Evolutionary conservation across 2,888 invertebrate genomes (phyloP), one percentile per base, ranked within the genome.

Genomic region (Nebria salina): DNA sequence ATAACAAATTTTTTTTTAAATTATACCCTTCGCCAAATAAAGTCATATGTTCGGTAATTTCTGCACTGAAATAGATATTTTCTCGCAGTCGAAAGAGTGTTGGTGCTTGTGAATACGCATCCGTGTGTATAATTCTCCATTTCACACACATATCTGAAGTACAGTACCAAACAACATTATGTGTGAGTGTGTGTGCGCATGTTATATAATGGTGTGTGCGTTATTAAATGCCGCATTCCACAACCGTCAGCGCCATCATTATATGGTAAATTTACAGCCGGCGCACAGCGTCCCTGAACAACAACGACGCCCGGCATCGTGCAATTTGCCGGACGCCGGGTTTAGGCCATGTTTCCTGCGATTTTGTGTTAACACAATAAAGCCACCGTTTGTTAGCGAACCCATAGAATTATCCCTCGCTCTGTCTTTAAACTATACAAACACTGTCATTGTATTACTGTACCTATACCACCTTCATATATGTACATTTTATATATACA

Each of bases 191-290:
- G 43, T 83, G 84, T 84, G 84, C 83, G 83, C 34, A 34, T 34
- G 34, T 34, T 34, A 34, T 34, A 34, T 34, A 34, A 34, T 34
- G 34, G 34, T 34, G 34, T 34, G 84, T 84, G 84, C 83, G 83
- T 85, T 85, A 85, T 86, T 86, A 86, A 85, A 86, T 86, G 85
- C 82, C 84, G 84, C 87, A 87, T 87, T 87, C 87, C 86, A 83
- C 83, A 81, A 84, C 85, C 85, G 86, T 86, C 86, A 86, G 85
- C 86, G 84, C 86, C 86, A 86, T 87, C 87, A 87, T 88, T 87
- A 87, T 86, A 86, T 84, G 85, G 87, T 85, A 86, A 88, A 88
- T 88, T 88, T 88, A 88, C 87, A 86, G 86, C 86, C 82, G 83
- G 82, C 83, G 84, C 66, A 34, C 89, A 89, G 90, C 70, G 76